Conservation (phyloP, 37 sponge, comb jelly and placozoan species). For the Cladorhizidae sp. region DNA sequence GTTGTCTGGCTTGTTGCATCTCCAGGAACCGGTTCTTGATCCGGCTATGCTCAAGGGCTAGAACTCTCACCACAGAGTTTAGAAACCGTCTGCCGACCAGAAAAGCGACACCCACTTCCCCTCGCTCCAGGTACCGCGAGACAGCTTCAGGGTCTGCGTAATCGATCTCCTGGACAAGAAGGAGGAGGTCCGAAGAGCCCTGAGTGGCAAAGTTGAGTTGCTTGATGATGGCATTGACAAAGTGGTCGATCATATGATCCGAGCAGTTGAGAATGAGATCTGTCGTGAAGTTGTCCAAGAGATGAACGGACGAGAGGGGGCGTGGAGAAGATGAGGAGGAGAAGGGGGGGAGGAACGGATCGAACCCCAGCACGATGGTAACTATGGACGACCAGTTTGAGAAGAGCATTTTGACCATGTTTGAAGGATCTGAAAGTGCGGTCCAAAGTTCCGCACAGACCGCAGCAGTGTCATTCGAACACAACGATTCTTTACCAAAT, state of each 20-base stretch:
- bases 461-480: neutral
- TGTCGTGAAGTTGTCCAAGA: conserved; percentile 44
- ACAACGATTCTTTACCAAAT: neutral
- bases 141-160: neutral
- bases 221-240: conserved; percentile 32
- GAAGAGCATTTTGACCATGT: conserved; percentile 16
- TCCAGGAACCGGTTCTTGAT: conserved; percentile 48
- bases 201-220: conserved; percentile 27
- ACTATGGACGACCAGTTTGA: conserved; percentile 67
- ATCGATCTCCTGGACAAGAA: neutral
- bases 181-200: neutral
- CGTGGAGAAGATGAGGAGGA: neutral
- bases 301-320: conserved; percentile 31
- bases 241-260: neutral
- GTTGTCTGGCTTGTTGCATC: conserved; percentile 37
- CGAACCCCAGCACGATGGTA: conserved; percentile 58
- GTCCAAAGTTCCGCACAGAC: neutral
- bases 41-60: conserved; percentile 67
- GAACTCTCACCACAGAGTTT: conserved; percentile 45
- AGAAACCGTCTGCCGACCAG: conserved; percentile 61
- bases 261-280: conserved; percentile 50
- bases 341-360: neutral
- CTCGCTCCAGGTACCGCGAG: neutral
- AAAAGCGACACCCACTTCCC: conserved; percentile 22
- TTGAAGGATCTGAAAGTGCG: neutral